Evolutionary conservation across 2,113 vertebrate genomes (phyloP).

Genomic region (Cavia porcellus): DNA sequence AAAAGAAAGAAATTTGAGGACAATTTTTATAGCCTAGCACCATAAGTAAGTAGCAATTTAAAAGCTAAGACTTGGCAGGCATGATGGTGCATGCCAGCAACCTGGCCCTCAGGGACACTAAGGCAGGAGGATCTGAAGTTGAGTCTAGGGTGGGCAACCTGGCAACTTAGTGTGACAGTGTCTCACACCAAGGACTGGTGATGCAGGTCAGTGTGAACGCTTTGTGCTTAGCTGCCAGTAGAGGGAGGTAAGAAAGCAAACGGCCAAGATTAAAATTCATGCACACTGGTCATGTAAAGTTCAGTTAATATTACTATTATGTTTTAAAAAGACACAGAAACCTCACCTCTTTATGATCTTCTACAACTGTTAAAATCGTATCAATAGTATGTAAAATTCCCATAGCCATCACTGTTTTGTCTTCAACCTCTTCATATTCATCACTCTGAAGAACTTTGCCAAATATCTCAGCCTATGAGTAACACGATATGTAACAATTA

Average conservation of each 20-base stretch:
- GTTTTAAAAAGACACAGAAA: slow-evolving; percentile 46
- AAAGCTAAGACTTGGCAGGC: background rate
- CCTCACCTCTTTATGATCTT: slow-evolving; percentile 96
- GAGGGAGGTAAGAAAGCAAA: background rate
- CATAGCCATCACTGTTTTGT: slow-evolving; percentile 98
- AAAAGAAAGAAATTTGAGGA: background rate
- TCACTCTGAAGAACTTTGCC: slow-evolving; percentile 97
- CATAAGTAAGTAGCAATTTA: background rate
- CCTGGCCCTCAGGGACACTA: background rate
- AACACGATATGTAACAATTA: slow-evolving; percentile 34
- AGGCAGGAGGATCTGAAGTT: background rate
- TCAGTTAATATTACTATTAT: background rate
- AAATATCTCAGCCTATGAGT: slow-evolving; percentile 96
- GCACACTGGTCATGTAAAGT: background rate
- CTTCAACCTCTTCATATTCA: slow-evolving; percentile 97
- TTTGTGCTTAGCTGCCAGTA: background rate
- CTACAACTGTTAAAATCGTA: slow-evolving; percentile 97
- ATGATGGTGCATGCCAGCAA: background rate
- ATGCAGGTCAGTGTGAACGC: background rate
- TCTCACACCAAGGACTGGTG: background rate
- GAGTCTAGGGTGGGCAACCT: background rate
- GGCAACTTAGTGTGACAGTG: background rate
- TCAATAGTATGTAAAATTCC: slow-evolving; percentile 98
- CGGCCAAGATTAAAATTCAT: background rate
- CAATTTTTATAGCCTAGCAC: slow-evolving; percentile 45